Percentiles rank a stretch among this genome's conserved stretches.
phyloP scores from a whole-genome alignment of 2,797 vertebrate species.

The Coendou prehensilis region DNA sequence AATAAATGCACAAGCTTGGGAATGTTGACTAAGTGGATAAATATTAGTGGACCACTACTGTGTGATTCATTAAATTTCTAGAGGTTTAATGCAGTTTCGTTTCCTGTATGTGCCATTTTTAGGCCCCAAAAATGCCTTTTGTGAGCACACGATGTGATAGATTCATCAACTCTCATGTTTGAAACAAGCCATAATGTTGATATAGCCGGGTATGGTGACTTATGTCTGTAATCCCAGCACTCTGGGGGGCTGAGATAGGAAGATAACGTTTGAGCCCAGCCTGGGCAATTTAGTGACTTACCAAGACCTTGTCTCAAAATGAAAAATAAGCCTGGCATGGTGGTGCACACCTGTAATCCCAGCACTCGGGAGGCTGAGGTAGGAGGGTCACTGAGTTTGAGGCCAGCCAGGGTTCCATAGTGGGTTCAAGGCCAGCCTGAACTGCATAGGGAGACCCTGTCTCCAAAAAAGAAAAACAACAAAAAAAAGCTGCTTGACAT shows the following conservation, averaged over 20 bases:
- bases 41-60: background rate
- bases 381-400: background rate
- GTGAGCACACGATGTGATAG: background rate
- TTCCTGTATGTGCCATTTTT: background rate
- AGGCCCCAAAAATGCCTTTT: background rate
- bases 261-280: background rate
- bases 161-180: background rate
- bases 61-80: slow-evolving; percentile 19
- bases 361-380: background rate
- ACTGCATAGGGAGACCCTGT: background rate
- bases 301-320: background rate
- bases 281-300: background rate
- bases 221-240: background rate
- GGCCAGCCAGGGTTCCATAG: background rate
- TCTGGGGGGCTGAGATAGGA: background rate
- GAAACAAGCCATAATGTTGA: background rate
- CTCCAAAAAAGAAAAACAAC: background rate
- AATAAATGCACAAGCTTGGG: background rate
- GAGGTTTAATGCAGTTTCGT: background rate
- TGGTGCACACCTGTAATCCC: too few relatives aligned
- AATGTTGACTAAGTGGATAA: background rate
- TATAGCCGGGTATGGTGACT: background rate
- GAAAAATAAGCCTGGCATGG: background rate
- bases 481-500: background rate
- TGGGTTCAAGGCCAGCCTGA: background rate